A percentile compares a stretch with the other conserved stretches of the same genome.
phyloP scores from a whole-genome alignment of 1,140 invertebrate genomes.

The Mizuhopecten yessoensis region DNA sequence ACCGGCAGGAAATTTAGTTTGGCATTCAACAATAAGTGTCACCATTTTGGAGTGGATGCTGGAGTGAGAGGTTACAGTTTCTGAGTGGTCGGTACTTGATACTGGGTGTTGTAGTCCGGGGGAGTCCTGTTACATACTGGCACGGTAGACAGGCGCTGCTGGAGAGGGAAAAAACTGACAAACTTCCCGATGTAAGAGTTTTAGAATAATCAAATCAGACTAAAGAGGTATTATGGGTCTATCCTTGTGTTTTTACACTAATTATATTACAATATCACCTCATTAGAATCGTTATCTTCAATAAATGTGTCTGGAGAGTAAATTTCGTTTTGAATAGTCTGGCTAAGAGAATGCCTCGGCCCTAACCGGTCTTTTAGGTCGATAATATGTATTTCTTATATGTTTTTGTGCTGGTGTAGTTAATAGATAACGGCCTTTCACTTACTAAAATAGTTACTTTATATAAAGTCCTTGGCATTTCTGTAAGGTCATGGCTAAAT shows the following conservation, averaged over 20 bases:
- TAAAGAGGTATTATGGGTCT: background rate
- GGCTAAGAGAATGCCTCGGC: background rate
- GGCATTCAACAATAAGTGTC: background rate
- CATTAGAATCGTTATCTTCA: background rate
- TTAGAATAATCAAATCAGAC: no score
- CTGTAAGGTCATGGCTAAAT: no score
- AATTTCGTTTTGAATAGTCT: background rate
- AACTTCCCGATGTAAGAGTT: no score
- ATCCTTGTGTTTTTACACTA: background rate
- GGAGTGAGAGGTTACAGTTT: background rate
- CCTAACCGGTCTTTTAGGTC: background rate
- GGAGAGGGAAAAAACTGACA: background rate
- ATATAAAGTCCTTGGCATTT: no score
- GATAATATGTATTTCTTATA: no score
- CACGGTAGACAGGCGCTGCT: background rate
- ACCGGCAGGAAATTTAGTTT: background rate
- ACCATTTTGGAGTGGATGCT: background rate
- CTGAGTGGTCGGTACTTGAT: conserved; percentile 1
- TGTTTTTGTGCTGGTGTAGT: no score
- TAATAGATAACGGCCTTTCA: no score
- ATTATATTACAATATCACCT: background rate
- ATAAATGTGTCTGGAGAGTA: background rate
- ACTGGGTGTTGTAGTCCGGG: background rate
- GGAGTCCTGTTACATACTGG: background rate
- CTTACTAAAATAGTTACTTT: no score